These are phyloP conservation scores for Nephrocerus scutellatus DNA, from an alignment of 2,888 invertebrate genomes.

Conservation along the genomic window DNA sequence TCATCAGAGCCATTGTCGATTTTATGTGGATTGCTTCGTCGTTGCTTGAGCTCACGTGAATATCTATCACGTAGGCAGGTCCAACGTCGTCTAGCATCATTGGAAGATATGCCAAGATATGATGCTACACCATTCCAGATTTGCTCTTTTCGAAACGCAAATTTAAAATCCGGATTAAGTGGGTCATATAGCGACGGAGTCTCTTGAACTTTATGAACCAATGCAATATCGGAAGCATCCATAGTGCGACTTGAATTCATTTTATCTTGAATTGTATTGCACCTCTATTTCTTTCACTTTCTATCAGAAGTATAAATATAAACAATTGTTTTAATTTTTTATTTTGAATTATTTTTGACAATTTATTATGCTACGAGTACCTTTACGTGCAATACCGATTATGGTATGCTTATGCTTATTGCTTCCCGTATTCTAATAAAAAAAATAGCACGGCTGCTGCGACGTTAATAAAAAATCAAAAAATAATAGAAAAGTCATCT, in stretches of 20 bases:
- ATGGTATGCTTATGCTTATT: too few relatives aligned
- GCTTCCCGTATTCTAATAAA: too few relatives aligned
- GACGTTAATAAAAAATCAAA: too few relatives aligned
- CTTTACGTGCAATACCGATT: too few relatives aligned
- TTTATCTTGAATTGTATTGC: too few relatives aligned
- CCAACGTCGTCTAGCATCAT: constrained; percentile 42
- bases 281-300: too few relatives aligned
- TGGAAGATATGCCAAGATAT: constrained; percentile 29
- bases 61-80: constrained; percentile 46
- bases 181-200: constrained; percentile 42
- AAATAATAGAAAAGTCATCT: too few relatives aligned
- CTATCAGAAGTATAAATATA: too few relatives aligned
- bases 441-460: too few relatives aligned
- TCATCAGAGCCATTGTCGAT: constrained; percentile 36
- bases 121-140: constrained; percentile 42
- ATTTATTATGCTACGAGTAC: too few relatives aligned
- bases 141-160: constrained; percentile 40
- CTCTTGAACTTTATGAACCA: constrained; percentile 38
- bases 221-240: constrained; percentile 34
- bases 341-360: too few relatives aligned
- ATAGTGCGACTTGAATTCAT: constrained; percentile 37
- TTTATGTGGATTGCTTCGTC: constrained; percentile 32
- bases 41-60: constrained; percentile 42
- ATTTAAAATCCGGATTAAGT: constrained; percentile 41
- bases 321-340: too few relatives aligned